Conservation (phyloP, 2,113 vertebrate species). For the Gadus macrocephalus region DNA sequence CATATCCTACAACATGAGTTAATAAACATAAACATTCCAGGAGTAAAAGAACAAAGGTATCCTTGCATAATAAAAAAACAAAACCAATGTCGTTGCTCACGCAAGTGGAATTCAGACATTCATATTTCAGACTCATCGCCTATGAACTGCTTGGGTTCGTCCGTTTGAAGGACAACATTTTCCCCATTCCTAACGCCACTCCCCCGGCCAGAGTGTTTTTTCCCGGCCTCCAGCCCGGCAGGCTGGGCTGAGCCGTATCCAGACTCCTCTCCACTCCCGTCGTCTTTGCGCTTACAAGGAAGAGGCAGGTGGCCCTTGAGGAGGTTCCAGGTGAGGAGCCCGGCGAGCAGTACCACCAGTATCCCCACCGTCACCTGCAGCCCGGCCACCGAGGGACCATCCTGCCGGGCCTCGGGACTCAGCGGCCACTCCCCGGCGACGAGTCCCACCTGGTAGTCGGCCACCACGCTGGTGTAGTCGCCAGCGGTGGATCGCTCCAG, state of each 20-base stretch:
- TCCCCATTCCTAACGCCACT: too few species aligned
- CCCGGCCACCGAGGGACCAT: conserved; percentile 21
- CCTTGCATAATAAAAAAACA: neutral
- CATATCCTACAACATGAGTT: too few species aligned
- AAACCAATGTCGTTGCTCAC: neutral
- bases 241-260: conserved; percentile 1
- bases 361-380: conserved; percentile 36
- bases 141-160: conserved; percentile 33
- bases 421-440: neutral
- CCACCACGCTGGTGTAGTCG: conserved; percentile 34
- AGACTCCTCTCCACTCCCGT: neutral
- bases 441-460: conserved; percentile 45
- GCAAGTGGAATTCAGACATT: conserved; percentile 5
- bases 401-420: neutral
- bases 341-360: conserved; percentile 49
- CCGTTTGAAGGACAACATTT: too few species aligned
- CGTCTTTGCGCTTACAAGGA: conserved; percentile 26
- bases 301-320: conserved; percentile 59
- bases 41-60: too few species aligned
- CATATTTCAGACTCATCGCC: conserved; percentile 55
- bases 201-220: too few species aligned
- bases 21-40: too few species aligned
- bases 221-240: neutral
- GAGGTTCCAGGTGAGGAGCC: conserved; percentile 67
- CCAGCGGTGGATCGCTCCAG: conserved; percentile 56